Base-by-base conservation (phyloP, 2,888 invertebrate genomes). In the Microctonus aethiopoides region DNA sequence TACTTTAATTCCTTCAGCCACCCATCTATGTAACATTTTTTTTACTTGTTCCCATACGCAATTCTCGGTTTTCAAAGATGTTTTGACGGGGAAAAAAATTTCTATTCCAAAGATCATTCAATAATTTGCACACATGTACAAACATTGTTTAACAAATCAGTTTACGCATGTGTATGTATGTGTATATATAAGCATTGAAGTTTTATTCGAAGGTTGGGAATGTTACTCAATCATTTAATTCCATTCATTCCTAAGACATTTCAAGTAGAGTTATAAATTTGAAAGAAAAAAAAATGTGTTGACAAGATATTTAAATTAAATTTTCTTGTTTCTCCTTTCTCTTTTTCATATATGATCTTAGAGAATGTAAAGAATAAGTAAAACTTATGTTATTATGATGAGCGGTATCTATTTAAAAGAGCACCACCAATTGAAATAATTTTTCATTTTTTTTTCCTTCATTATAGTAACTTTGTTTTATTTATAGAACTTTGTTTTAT, bases 41-140 rank as follows among this genome's bases (percentile, higher is more conserved):
- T 82, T 51, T 62, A 6, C 32, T 86, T 85, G 83, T 83, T 84
- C 84, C 84, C 84, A 80, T 83, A 80, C 81, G 56, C n/a, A 80
- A 77, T 75, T 77, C n/a, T 56, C 76, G 79, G 5, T 16, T 74
- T 70, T 72, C 74, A 74, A 81, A 77, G 77, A 79, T 80, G 79
- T n/a, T 76, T 75, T 76, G 75, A 79, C 16, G 46, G 46, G 46
- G 46, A 79, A 78, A 61, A 77, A 82, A 78, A 79, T 78, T 81
- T 78, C 80, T 76, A 81, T 82, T 81, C 79, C 82, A 83, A 81
- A 82, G 80, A 81, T 73, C 79, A 78, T 78, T 75, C 61, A 71
- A n/a, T 52, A 32, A 63, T 29, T 59, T 16, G 11, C 60, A 61
- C 39, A 68, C 22, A 41, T 24, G 41, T 66, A 63, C 41, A 63